These are phyloP conservation scores for Dendrocincla fuliginosa DNA, from an alignment of 2,797 vertebrate species.

Conservation along the genomic window DNA sequence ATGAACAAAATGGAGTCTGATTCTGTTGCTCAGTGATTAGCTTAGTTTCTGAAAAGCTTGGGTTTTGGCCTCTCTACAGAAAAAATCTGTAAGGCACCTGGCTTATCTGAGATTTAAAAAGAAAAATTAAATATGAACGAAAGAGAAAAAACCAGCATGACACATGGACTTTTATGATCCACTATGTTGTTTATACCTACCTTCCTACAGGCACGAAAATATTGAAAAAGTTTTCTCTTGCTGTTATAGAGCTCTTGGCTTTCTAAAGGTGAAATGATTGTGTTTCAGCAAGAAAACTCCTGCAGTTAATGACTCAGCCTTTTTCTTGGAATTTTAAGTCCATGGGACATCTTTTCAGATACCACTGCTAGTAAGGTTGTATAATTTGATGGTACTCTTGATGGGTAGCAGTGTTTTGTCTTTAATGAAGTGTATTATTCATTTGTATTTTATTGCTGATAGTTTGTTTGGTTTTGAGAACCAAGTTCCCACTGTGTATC, in stretches of 20 bases:
- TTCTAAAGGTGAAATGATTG: neutral
- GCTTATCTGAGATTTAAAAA: neutral
- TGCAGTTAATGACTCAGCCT: neutral
- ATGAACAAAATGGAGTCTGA: neutral
- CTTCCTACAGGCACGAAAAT: neutral
- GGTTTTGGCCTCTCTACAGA: neutral
- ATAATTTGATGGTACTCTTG: conserved; percentile 25
- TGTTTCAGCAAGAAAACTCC: neutral
- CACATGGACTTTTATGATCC: neutral
- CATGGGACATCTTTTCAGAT: neutral
- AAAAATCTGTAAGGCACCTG: neutral
- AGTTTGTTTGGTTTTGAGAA: conserved; percentile 14
- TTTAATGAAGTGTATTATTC: conserved; percentile 55
- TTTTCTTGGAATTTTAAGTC: neutral
- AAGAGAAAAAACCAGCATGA: neutral
- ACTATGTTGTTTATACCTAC: neutral
- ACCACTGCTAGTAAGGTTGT: neutral
- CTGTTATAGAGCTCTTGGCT: neutral
- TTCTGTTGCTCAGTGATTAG: neutral
- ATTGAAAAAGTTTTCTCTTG: neutral
- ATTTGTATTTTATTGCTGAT: conserved; percentile 39
- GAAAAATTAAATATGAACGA: neutral
- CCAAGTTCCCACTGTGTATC: neutral
- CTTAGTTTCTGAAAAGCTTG: neutral
- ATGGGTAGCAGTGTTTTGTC: neutral